Evolutionary conservation across 2,113 vertebrate genomes (phyloP).

Genomic region (Ammodytes dubius): DNA sequence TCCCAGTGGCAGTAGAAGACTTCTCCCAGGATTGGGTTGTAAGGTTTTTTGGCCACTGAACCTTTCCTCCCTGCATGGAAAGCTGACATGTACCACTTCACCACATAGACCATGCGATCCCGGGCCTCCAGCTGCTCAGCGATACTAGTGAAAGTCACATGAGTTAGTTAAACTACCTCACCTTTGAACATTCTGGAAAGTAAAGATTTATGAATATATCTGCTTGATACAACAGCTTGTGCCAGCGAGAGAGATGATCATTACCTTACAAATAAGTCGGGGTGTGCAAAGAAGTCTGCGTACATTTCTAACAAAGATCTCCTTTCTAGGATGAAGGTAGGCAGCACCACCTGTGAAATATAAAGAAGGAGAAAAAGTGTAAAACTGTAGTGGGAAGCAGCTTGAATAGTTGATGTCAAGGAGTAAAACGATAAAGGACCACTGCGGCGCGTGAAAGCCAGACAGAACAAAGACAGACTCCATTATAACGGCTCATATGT

Average conservation of each 20-base stretch:
- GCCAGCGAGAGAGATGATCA: neutral
- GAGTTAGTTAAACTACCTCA: neutral
- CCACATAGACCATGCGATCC: slow-evolving; percentile 96
- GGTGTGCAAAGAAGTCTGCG: slow-evolving; percentile 99
- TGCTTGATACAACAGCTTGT: neutral
- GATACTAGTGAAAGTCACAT: slow-evolving; percentile 84
- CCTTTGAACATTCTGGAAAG: neutral
- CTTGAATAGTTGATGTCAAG: neutral
- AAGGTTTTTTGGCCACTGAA: slow-evolving; percentile 98
- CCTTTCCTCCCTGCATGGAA: slow-evolving; percentile 99
- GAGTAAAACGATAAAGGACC: neutral
- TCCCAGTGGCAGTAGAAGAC: slow-evolving; percentile 98
- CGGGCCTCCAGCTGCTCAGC: slow-evolving; percentile 93
- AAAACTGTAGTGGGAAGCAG: slow-evolving; percentile 6
- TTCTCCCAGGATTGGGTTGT: slow-evolving; percentile 98
- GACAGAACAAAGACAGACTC: neutral
- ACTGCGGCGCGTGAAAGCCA: neutral
- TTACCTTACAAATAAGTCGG: slow-evolving; percentile 98
- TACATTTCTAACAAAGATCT: slow-evolving; percentile 99
- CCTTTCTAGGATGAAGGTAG: slow-evolving; percentile 97
- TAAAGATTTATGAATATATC: neutral
- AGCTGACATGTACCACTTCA: slow-evolving; percentile 98
- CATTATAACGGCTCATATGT: neutral
- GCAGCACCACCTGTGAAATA: slow-evolving; percentile 92
- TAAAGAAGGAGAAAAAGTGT: slow-evolving; percentile 9